Conservation (phyloP, 2,888 invertebrate species). For the Micoletzkya japonica region DNA sequence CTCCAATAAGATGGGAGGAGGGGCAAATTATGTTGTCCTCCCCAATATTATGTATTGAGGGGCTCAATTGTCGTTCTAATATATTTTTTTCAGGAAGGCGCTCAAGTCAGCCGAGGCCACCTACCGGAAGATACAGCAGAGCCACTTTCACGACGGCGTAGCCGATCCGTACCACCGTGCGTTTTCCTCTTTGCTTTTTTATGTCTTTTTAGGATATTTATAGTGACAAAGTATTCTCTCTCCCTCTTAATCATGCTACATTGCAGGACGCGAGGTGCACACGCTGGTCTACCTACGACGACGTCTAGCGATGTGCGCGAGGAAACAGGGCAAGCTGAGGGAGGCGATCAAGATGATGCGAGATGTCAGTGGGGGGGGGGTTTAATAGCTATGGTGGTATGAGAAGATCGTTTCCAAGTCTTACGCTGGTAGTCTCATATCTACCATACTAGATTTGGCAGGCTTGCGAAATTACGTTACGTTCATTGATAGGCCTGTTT, state of each 20-base stretch:
- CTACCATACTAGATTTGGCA: too few relatives aligned
- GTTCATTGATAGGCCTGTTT: too few relatives aligned
- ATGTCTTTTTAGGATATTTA: not conserved
- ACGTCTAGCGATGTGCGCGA: conserved; percentile 93
- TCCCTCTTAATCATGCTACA: too few relatives aligned
- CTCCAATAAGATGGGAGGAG: too few relatives aligned
- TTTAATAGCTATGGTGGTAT: too few relatives aligned
- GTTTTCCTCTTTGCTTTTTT: not conserved
- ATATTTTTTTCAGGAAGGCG: conserved; percentile 72
- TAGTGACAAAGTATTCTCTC: too few relatives aligned
- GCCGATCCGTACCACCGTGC: conserved; percentile 11
- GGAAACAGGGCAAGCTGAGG: conserved; percentile 87
- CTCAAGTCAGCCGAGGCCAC: conserved; percentile 82
- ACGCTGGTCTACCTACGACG: conserved; percentile 91
- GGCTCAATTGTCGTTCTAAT: not conserved
- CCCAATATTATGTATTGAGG: not conserved
- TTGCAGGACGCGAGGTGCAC: conserved; percentile 81
- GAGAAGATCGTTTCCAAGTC: too few relatives aligned
- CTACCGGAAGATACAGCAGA: conserved; percentile 71
- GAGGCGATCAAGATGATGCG: conserved; percentile 95
- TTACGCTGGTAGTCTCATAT: too few relatives aligned
- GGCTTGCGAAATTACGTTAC: too few relatives aligned
- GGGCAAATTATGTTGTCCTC: not conserved
- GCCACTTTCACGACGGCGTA: conserved; percentile 14
- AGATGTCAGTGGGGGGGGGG: conserved; percentile 74